phyloP scores from a whole-genome alignment of 2,888 invertebrate genomes.

The Hydriomena furcata region DNA sequence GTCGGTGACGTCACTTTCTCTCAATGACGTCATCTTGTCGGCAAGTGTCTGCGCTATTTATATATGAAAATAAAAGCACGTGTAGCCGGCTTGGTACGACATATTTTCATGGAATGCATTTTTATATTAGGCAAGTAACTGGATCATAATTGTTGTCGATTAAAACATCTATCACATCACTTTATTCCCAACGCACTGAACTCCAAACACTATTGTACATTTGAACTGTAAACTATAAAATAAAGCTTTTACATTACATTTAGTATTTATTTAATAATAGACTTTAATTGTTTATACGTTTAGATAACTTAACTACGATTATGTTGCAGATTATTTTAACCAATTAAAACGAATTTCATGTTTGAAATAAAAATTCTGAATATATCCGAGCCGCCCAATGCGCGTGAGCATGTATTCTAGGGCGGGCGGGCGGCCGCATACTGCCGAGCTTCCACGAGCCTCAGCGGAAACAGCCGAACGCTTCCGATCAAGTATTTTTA shows the following conservation, averaged over 20 bases:
- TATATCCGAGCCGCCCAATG: conserved; percentile 58
- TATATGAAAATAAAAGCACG: conserved; percentile 77
- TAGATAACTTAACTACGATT: not conserved
- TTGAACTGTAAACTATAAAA: conserved; percentile 17
- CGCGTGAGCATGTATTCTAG: conserved; percentile 58
- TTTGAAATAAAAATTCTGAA: conserved; percentile 21
- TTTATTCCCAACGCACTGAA: conserved; percentile 11
- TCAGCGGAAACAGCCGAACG: conserved; percentile 61
- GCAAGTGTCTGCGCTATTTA: conserved; percentile 65
- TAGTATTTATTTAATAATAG: no score
- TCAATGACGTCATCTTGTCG: conserved; percentile 65
- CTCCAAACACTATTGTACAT: conserved; percentile 25
- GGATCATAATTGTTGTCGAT: conserved; percentile 27
- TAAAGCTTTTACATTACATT: no score
- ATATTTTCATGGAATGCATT: conserved; percentile 71
- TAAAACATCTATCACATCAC: conserved; percentile 22
- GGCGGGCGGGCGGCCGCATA: conserved; percentile 73
- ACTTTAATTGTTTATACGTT: not conserved
- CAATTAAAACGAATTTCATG: not conserved
- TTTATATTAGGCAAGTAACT: conserved; percentile 27
- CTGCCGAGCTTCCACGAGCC: conserved; percentile 49
- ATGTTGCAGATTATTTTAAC: not conserved
- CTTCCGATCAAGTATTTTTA: conserved; percentile 75
- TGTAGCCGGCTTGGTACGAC: conserved; percentile 53
- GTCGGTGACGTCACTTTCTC: conserved; percentile 64